These are phyloP conservation scores for Pteromalus puparum DNA, from an alignment of 1,140 invertebrate species.

Conservation along the genomic window DNA sequence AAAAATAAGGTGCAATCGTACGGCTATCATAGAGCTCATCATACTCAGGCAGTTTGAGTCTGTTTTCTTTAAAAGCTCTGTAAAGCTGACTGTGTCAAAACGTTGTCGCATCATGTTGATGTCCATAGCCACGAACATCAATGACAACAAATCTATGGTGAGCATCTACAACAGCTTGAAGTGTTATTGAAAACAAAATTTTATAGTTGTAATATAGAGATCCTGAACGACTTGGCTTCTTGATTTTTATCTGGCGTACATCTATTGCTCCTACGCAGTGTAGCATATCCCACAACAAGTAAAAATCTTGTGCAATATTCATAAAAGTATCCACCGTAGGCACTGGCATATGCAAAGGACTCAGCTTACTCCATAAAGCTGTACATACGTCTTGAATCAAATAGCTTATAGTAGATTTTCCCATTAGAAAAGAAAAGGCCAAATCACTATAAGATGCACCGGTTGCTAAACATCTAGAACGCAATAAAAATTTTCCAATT, in stretches of 20 bases:
- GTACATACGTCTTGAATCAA: background rate
- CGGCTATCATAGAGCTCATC: background rate
- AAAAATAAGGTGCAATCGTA: background rate
- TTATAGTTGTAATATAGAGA: slow-evolving; percentile 60
- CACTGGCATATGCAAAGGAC: background rate
- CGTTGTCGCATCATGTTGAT: background rate
- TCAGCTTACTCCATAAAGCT: background rate
- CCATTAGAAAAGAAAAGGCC: background rate
- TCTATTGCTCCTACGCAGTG: slow-evolving; percentile 67
- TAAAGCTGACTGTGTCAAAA: background rate
- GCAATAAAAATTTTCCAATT: no score
- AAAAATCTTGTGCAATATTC: background rate
- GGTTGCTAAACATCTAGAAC: background rate
- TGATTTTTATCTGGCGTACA: slow-evolving; percentile 48
- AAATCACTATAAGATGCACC: background rate
- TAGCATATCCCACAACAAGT: slow-evolving; percentile 49
- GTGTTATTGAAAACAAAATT: slow-evolving; percentile 48
- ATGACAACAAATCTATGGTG: background rate
- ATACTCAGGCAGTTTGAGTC: no score
- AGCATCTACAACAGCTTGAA: no score
- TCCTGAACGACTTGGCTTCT: slow-evolving; percentile 53
- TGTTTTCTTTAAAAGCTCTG: background rate
- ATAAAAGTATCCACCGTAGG: background rate
- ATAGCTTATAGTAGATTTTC: background rate
- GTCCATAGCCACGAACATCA: background rate